phyloP scores from a whole-genome alignment of 2,113 vertebrate genomes.

The Mesembrinibis cayennensis region DNA sequence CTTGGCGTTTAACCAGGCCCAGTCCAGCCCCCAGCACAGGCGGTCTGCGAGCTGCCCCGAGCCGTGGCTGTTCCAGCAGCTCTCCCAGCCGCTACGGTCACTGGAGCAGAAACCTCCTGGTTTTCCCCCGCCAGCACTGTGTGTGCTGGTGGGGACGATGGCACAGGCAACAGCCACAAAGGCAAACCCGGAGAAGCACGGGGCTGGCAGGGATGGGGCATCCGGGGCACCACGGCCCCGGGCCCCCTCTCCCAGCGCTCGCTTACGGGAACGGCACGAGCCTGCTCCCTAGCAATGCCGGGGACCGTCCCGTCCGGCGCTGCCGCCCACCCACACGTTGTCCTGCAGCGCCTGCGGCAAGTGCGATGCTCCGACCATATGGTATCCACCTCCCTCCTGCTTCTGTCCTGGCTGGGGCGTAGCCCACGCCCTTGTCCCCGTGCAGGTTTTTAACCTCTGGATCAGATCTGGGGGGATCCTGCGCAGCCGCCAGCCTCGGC shows the following conservation, averaged over 20 bases:
- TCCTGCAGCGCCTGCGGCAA: background rate
- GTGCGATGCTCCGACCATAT: fast-evolving
- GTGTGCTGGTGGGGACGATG: no score
- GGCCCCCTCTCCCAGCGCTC: background rate
- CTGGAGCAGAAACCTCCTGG: background rate
- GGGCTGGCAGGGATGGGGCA: background rate
- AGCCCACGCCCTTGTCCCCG: fast-evolving
- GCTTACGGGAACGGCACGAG: fast-evolving
- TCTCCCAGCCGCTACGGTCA: fast-evolving
- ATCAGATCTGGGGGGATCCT: fast-evolving
- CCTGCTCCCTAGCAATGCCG: background rate
- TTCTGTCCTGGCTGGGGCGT: fast-evolving
- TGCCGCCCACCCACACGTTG: fast-evolving
- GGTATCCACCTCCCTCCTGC: background rate
- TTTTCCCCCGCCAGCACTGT: fast-evolving
- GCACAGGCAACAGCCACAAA: background rate
- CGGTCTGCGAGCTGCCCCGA: fast-evolving
- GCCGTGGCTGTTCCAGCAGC: background rate
- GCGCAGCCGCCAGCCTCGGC: background rate
- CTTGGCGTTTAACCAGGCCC: background rate
- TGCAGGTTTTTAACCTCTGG: fast-evolving
- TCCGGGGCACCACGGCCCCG: background rate
- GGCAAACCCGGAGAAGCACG: background rate
- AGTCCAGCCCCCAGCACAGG: background rate
- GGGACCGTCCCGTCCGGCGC: fast-evolving